phyloP scores from a whole-genome alignment of 92 coral and sea anemone genomes.

The Heteractis magnifica region DNA sequence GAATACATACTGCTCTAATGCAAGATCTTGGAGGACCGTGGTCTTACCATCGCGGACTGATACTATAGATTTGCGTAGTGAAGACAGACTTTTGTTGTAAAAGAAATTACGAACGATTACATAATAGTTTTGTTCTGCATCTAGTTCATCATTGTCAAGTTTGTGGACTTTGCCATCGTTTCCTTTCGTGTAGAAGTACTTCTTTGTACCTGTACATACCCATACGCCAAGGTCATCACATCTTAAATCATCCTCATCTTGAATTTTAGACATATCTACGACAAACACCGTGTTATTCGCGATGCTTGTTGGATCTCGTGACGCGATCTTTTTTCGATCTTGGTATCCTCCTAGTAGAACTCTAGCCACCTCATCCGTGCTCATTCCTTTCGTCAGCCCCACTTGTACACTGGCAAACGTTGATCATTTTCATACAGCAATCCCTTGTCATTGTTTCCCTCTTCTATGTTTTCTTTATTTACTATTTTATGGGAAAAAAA shows the following conservation, averaged over 20 bases:
- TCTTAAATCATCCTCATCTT: conserved; percentile 18
- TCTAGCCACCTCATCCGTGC: conserved; percentile 39
- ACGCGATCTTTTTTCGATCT: conserved; percentile 26
- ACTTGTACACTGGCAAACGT: conserved; percentile 39
- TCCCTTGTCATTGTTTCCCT: too few relatives aligned
- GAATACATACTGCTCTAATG: conserved; percentile 42
- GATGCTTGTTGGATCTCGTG: conserved; percentile 37
- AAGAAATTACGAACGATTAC: conserved; percentile 40
- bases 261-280: conserved; percentile 40
- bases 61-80: conserved; percentile 40
- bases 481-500: too few relatives aligned
- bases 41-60: conserved; percentile 25
- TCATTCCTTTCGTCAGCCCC: conserved; percentile 50
- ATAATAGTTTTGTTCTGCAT: conserved; percentile 8
- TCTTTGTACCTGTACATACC: conserved; percentile 53
- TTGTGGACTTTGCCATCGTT: conserved; percentile 32
- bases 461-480: too few relatives aligned
- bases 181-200: conserved; percentile 15
- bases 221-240: conserved; percentile 57
- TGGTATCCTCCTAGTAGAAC: conserved; percentile 36
- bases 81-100: conserved; percentile 45
- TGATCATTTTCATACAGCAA: too few relatives aligned
- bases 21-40: conserved; percentile 30
- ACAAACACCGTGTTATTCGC: conserved; percentile 51
- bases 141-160: conserved; percentile 16